These are phyloP conservation scores for Bubo blakistoni DNA, from an alignment of 2,113 vertebrate species.

Conservation along the genomic window DNA sequence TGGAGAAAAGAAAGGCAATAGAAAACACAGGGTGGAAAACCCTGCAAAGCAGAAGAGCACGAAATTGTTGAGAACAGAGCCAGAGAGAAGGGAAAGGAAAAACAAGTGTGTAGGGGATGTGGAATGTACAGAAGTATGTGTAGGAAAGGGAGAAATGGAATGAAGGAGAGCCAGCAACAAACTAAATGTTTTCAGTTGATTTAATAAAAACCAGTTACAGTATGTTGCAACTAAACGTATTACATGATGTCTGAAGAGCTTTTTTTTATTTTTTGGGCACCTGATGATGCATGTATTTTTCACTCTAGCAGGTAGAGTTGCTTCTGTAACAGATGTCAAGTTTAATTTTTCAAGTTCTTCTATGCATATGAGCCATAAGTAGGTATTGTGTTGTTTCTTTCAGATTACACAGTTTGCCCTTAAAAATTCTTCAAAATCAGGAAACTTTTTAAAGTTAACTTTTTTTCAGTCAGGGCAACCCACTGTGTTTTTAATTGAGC, in stretches of 20 bases:
- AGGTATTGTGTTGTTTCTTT: not conserved
- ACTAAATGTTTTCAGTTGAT: not conserved
- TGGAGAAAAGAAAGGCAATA: not conserved
- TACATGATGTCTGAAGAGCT: not conserved
- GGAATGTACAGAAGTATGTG: not conserved
- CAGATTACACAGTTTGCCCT: not conserved
- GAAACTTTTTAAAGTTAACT: not conserved
- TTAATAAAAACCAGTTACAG: not conserved
- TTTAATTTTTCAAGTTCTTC: not conserved
- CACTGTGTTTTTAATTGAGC: constrained; percentile 37
- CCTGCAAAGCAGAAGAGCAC: not conserved
- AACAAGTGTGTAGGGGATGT: not conserved
- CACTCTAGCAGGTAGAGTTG: not conserved
- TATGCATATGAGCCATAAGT: not conserved
- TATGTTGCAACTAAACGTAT: not conserved
- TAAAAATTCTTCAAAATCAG: not conserved
- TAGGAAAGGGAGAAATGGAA: not conserved
- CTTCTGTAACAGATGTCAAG: not conserved
- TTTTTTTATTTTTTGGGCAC: not conserved
- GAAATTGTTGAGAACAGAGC: not conserved
- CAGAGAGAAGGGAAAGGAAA: not conserved
- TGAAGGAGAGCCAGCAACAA: not conserved
- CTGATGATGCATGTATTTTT: not conserved
- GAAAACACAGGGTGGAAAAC: not conserved
- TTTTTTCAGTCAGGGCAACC: not conserved